Conservation (phyloP, 1,140 invertebrate genomes). For the Aphaenogaster ashmeadi region DNA sequence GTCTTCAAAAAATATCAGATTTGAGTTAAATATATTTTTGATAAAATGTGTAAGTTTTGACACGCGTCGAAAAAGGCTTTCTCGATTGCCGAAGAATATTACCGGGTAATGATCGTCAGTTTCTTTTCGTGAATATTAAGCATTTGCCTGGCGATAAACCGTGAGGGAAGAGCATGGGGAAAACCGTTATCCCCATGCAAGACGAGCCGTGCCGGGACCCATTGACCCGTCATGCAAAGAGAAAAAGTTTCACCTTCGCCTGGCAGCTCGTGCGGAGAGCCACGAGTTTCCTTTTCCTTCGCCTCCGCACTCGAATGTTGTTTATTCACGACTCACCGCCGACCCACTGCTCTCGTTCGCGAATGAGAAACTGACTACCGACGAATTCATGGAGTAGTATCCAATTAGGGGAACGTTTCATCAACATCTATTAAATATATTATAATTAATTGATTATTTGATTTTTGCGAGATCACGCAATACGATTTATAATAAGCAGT, state of each 20-base stretch:
- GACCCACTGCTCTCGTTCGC: constrained; percentile 63
- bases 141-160: background rate
- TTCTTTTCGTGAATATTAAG: constrained; percentile 5
- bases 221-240: constrained; percentile 56
- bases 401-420: background rate
- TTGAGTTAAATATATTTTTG: background rate
- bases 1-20: background rate
- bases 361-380: constrained; percentile 32
- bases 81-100: background rate
- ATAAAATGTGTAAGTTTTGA: background rate
- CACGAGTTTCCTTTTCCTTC: constrained; percentile 52
- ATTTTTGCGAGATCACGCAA: background rate
- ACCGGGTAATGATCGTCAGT: background rate
- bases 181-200: constrained; percentile 58
- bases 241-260: constrained; percentile 66
- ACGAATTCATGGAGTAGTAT: background rate
- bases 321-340: constrained; percentile 46
- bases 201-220: constrained; percentile 38
- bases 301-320: constrained; percentile 13
- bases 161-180: constrained; percentile 23
- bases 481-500: background rate
- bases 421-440: background rate
- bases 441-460: constrained; percentile 18
- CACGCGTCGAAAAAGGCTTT: background rate
- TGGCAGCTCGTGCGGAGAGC: constrained; percentile 41